These are phyloP conservation scores for Hyaena hyaena DNA, from an alignment of 2,113 vertebrate species.

Conservation along the genomic window DNA sequence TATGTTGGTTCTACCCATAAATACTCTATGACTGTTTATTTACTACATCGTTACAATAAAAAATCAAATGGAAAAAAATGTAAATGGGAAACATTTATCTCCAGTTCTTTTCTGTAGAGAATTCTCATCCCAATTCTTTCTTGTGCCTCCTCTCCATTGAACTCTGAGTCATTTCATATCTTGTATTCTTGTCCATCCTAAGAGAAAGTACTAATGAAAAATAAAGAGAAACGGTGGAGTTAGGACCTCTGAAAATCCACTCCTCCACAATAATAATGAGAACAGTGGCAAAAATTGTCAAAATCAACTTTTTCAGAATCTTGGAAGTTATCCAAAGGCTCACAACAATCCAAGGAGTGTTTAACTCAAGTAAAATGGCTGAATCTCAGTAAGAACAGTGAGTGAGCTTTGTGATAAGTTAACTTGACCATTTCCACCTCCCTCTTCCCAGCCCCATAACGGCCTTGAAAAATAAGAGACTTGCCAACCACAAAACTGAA, in stretches of 20 bases:
- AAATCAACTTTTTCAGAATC: conserved; percentile 26
- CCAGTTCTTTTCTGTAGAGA: not conserved
- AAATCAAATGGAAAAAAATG: not conserved
- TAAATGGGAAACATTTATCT: not conserved
- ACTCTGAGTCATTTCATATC: not conserved
- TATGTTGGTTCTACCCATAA: not conserved
- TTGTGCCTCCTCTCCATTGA: not conserved
- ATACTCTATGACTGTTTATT: not conserved
- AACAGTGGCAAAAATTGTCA: not conserved
- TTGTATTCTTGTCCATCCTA: not conserved
- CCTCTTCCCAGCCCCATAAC: not conserved
- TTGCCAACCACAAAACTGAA: not conserved
- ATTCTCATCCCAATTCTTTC: not conserved
- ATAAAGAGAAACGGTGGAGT: not conserved
- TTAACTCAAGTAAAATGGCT: conserved; percentile 16
- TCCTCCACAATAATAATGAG: not conserved
- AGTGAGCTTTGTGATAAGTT: not conserved
- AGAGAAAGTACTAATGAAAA: not conserved
- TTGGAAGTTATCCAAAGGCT: conserved; percentile 6
- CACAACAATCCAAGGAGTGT: not conserved
- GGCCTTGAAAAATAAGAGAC: not conserved
- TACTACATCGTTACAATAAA: not conserved
- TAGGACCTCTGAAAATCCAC: not conserved
- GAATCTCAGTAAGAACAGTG: not conserved
- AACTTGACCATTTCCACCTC: not conserved